Percentiles rank a stretch among this genome's conserved stretches.
Evolutionary conservation across 2,888 invertebrate genomes (phyloP).

Genomic region (Mythimna impura): DNA sequence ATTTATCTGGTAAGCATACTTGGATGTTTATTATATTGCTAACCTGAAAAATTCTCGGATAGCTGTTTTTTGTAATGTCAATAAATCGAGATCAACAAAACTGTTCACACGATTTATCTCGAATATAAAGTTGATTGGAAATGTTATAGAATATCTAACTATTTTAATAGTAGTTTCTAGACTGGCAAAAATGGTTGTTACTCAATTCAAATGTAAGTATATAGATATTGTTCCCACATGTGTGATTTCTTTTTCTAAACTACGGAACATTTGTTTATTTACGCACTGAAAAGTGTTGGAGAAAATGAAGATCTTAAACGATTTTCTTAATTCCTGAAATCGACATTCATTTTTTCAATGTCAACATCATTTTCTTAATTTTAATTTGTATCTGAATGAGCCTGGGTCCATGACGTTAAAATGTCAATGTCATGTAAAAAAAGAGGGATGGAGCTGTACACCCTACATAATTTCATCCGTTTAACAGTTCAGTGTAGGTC

Average conservation of each 20-base stretch:
- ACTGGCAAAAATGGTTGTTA: not conserved
- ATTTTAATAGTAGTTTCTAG: not conserved
- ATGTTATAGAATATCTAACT: slow-evolving; percentile 7
- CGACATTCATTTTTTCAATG: not conserved
- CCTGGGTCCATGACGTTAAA: too few relatives aligned
- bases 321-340: not conserved
- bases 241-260: too few relatives aligned
- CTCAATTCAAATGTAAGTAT: not conserved
- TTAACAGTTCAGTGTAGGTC: too few relatives aligned
- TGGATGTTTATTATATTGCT: not conserved
- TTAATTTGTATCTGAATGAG: not conserved
- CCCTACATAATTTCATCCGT: too few relatives aligned
- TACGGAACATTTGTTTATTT: too few relatives aligned
- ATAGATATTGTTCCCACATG: too few relatives aligned
- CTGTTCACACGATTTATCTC: too few relatives aligned
- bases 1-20: slow-evolving; percentile 20
- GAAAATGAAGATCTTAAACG: not conserved
- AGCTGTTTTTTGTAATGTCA: not conserved
- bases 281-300: not conserved
- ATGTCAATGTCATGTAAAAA: too few relatives aligned
- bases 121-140: not conserved
- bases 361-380: not conserved
- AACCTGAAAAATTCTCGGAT: not conserved
- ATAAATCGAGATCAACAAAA: not conserved
- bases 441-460: too few relatives aligned